phyloP scores from a whole-genome alignment of 2,113 vertebrate genomes.

The Excalfactoria chinensis region DNA sequence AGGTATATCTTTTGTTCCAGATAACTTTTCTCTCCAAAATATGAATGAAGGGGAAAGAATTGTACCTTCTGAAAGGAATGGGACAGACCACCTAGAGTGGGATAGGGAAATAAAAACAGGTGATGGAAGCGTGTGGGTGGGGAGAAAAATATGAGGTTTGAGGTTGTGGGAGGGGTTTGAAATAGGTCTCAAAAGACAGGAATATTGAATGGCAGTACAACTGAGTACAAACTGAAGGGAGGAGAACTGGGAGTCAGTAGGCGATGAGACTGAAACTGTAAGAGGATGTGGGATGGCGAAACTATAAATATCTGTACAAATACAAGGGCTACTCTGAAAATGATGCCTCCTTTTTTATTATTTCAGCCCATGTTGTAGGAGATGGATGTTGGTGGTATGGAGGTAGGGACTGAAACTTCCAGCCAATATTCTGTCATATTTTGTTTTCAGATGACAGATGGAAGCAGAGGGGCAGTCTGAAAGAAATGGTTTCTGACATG shows the following conservation, averaged over 20 bases:
- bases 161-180: background rate
- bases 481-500: background rate
- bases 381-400: background rate
- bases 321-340: background rate
- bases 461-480: background rate
- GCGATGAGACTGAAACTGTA: slow-evolving; percentile 15
- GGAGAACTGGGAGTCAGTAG: background rate
- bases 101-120: background rate
- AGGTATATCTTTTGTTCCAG: background rate
- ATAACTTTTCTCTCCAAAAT: background rate
- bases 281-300: slow-evolving; percentile 34
- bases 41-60: background rate
- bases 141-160: background rate
- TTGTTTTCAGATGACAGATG: background rate
- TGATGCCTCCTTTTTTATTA: background rate
- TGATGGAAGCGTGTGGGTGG: background rate
- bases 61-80: background rate
- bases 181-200: background rate
- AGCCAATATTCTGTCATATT: background rate
- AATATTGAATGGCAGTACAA: background rate
- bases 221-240: background rate
- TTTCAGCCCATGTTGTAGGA: background rate
- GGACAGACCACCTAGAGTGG: background rate
- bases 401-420: background rate
- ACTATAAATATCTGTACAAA: slow-evolving; percentile 11